These are phyloP conservation scores for Drosophila paranaensis DNA, from an alignment of 2,888 invertebrate genomes.

Conservation along the genomic window DNA sequence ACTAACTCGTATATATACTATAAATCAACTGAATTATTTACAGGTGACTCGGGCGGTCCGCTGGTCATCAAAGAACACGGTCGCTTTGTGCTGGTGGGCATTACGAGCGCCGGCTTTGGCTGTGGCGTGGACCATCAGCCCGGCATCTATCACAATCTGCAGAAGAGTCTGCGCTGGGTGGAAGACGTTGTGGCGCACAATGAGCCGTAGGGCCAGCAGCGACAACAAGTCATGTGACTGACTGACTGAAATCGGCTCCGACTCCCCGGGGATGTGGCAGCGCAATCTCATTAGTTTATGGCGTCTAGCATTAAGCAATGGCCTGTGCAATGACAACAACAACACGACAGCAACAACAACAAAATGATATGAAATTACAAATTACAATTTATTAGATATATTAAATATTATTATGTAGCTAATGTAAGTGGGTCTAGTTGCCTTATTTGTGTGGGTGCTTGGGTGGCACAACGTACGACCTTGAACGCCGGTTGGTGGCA, in stretches of 20 bases:
- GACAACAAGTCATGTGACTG: background rate
- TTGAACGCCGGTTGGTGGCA: constrained; percentile 53
- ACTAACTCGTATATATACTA: background rate
- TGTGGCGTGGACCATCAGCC: constrained; percentile 94
- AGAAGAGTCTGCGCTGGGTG: constrained; percentile 90
- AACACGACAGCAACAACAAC: constrained; percentile 22
- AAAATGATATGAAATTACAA: constrained; percentile 20
- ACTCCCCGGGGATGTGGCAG: constrained; percentile 38
- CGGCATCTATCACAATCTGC: constrained; percentile 93
- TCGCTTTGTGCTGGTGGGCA: constrained; percentile 91
- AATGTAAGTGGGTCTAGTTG: constrained; percentile 32
- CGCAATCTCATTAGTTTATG: constrained; percentile 73
- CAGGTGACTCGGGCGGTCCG: constrained; percentile 93
- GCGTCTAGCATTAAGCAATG: constrained; percentile 65
- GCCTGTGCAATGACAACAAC: constrained; percentile 65
- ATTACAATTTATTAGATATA: constrained; percentile 68
- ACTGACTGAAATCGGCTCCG: constrained; percentile 16
- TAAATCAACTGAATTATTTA: constrained; percentile 5
- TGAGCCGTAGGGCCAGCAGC: constrained; percentile 52
- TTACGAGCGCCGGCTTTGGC: constrained; percentile 94
- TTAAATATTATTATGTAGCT: constrained; percentile 65
- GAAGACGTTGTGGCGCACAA: constrained; percentile 85
- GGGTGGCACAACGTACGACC: constrained; percentile 52
- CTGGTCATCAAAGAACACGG: constrained; percentile 89
- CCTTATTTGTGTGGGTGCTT: constrained; percentile 2